Percentiles rank a stretch among this genome's conserved stretches.
These are phyloP conservation scores for Thymallus thymallus DNA, from an alignment of 2,113 vertebrate genomes.

Conservation along the genomic window DNA sequence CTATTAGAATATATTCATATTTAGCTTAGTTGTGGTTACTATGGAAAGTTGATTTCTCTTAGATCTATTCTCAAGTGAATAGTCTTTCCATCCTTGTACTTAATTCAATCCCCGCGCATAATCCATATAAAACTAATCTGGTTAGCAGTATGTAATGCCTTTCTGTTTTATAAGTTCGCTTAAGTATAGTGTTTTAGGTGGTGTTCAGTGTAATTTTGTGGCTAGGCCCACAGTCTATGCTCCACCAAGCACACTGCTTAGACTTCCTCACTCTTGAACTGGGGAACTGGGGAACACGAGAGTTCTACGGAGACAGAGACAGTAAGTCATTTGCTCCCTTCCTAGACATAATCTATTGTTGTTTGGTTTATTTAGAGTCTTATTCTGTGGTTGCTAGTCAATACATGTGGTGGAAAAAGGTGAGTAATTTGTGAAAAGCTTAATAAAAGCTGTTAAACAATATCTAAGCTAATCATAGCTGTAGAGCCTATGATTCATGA, in stretches of 20 bases:
- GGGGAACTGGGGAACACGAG: conserved; percentile 14
- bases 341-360: background rate
- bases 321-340: conserved; percentile 54
- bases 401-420: background rate
- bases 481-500: background rate
- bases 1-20: conserved; percentile 17
- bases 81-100: conserved; percentile 23
- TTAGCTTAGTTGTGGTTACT: conserved; percentile 19
- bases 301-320: conserved; percentile 38
- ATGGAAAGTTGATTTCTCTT: conserved; percentile 28
- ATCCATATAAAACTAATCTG: conserved; percentile 33
- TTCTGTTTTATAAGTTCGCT: conserved; percentile 59
- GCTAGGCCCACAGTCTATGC: conserved; percentile 55
- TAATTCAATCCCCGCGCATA: conserved; percentile 20
- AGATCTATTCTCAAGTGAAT: background rate
- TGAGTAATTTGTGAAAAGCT: background rate
- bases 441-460: background rate
- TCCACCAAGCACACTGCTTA: conserved; percentile 41
- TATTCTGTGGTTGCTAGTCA: conserved; percentile 7
- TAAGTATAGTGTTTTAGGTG: conserved; percentile 76
- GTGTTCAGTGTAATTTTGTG: conserved; percentile 70
- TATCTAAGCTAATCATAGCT: background rate
- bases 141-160: conserved; percentile 36
- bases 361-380: conserved; percentile 5
- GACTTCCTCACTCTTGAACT: conserved; percentile 26